These are phyloP conservation scores for Megastigmus dorsalis DNA, from an alignment of 2,888 invertebrate species.

Conservation along the genomic window DNA sequence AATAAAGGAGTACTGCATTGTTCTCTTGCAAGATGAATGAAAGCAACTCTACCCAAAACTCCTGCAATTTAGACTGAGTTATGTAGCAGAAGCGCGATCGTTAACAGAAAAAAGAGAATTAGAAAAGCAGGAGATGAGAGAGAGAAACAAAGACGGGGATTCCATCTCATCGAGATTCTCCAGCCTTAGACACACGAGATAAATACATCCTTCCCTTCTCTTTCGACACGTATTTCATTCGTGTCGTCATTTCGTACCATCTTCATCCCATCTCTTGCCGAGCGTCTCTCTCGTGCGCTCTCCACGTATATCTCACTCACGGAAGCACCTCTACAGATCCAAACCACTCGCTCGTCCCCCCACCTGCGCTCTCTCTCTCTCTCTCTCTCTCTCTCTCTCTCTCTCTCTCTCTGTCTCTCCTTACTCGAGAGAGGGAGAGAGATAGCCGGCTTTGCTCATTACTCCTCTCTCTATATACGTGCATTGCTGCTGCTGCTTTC, in stretches of 20 bases:
- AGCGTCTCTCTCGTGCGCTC: background rate
- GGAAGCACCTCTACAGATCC: constrained; percentile 27
- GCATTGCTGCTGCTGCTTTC: background rate
- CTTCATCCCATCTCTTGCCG: constrained; percentile 45
- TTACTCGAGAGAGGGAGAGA: background rate
- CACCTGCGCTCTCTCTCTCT: too few species aligned
- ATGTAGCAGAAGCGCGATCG: background rate
- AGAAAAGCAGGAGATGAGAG: too few species aligned
- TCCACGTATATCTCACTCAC: constrained; percentile 8
- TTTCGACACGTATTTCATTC: constrained; percentile 49
- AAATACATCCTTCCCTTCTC: constrained; percentile 51
- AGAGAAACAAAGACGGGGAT: too few species aligned
- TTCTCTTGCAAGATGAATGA: background rate
- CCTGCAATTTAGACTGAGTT: too few species aligned
- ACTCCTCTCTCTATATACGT: constrained; percentile 13
- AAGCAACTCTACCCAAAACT: too few species aligned
- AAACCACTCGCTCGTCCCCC: background rate
- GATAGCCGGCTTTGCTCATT: constrained; percentile 37
- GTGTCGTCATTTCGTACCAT: constrained; percentile 51
- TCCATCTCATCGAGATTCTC: too few species aligned
- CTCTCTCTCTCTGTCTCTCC: too few species aligned
- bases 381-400: too few species aligned
- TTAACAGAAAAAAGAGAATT: background rate
- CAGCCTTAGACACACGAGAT: constrained; percentile 42
- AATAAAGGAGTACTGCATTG: too few species aligned